Percentiles rank a stretch among this genome's conserved stretches.
Evolutionary conservation across 2,113 vertebrate genomes (phyloP).

Genomic region (Numenius arquata): DNA sequence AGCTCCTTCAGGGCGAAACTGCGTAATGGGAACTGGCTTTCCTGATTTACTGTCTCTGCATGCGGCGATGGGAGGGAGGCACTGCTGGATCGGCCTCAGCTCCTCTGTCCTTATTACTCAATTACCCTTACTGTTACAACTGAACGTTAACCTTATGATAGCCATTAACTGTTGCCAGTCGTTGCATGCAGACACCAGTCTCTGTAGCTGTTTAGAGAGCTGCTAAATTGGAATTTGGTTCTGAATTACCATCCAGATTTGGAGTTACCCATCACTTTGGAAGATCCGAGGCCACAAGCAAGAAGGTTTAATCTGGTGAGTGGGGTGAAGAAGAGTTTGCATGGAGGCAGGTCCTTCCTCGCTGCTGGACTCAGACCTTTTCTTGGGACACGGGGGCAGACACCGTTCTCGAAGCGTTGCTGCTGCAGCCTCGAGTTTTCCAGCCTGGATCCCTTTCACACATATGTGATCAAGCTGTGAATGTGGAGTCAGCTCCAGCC

Average conservation of each 20-base stretch:
- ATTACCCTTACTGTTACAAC: not conserved
- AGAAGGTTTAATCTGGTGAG: not conserved
- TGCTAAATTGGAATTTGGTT: not conserved
- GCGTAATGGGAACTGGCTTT: slow-evolving; percentile 9
- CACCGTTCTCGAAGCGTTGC: not conserved
- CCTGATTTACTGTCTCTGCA: slow-evolving; percentile 14
- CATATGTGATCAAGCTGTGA: slow-evolving; percentile 46
- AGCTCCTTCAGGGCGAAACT: slow-evolving; percentile 33
- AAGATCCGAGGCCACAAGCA: not conserved
- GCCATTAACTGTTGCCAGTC: not conserved
- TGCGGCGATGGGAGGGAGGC: not conserved
- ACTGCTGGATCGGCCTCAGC: not conserved
- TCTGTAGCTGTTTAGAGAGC: not conserved
- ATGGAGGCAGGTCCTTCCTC: not conserved
- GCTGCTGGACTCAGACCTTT: not conserved
- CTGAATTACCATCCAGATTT: not conserved
- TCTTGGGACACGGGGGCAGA: not conserved
- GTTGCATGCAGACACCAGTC: not conserved
- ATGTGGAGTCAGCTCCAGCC: not conserved
- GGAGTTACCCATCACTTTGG: not conserved
- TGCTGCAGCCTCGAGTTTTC: not conserved
- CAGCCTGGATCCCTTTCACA: not conserved
- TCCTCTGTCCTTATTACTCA: not conserved
- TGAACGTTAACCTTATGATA: not conserved
- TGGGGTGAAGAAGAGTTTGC: not conserved